These are phyloP conservation scores for Erpornis zantholeuca DNA, from an alignment of 2,113 vertebrate genomes.

Conservation along the genomic window DNA sequence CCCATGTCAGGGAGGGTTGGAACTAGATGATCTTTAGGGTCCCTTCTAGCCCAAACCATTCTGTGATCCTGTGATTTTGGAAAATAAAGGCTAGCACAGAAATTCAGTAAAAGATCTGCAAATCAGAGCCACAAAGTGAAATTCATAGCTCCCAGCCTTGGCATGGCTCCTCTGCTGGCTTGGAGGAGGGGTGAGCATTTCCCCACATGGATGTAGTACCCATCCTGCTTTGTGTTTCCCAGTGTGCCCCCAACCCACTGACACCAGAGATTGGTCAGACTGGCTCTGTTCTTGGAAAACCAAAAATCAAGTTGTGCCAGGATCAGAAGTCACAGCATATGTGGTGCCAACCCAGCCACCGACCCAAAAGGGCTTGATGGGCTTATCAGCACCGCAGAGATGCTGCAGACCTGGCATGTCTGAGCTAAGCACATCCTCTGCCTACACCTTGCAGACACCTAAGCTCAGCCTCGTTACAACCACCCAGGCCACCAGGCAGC, in stretches of 20 bases:
- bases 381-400: not conserved
- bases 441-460: not conserved
- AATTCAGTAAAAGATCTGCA: not conserved
- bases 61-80: not conserved
- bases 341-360: accelerated
- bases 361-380: not conserved
- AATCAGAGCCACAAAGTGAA: not conserved
- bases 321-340: not conserved
- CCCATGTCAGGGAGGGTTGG: too few relatives aligned
- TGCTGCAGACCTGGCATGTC: not conserved
- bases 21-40: not conserved
- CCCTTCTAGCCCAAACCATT: not conserved
- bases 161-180: accelerated
- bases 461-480: not conserved
- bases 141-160: not conserved
- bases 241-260: accelerated
- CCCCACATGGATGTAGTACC: accelerated
- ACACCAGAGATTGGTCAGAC: not conserved
- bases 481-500: not conserved
- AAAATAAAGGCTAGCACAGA: not conserved
- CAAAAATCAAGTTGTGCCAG: not conserved
- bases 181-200: not conserved
- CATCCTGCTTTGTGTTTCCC: accelerated
- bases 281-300: not conserved
- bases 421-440: not conserved